Base-by-base conservation (phyloP, 1,140 invertebrate species). In the Calliopsis andreniformis region DNA sequence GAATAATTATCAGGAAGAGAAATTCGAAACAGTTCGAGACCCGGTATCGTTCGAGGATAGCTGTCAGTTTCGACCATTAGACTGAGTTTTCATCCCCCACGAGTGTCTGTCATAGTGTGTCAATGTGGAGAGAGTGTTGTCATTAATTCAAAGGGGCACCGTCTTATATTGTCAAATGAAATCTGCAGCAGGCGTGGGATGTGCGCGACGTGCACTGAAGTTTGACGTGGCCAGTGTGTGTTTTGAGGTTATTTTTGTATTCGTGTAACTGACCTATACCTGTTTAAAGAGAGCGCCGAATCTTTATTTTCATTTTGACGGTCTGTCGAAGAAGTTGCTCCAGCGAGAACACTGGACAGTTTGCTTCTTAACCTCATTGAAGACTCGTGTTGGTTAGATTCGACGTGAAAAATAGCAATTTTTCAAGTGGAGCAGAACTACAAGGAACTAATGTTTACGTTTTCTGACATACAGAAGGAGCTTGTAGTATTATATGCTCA, bases 191-290 rank as follows among this genome's bases (percentile, higher is more conserved):
- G 67, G 82, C 77, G 82, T 84, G 45, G 47, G 80, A 76, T 23
- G 62, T 64, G 67, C 75, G 67, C 76, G 61, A 63, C 10, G 35
- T 72, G 61, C 66, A 64, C 43, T 14, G 32, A 35, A 76, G 73
- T 76, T 79, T 85, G 71, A 84, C 80, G 84, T 79, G 81, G 59
- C 71, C 67, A 63, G 78, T 81, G 75, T 45, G 71, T 75, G 76
- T 89, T 89, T 89, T 87, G 88, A 89, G 88, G 88, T 88, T 89
- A 89, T 89, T 89, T 88, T 68, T 61, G 82, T 83, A 80, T 76
- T 39, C 51, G 79, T 84, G 84, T 88, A 87, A 89, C 88, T 89
- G 88, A 89, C 88, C 88, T 88, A 86, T 61, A 84, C 84, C 59
- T 63, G 71, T 39, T 58, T 59, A 68, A 64, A 61, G 68, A 68